Evolutionary conservation across 1,140 invertebrate genomes (phyloP), one percentile per base, ranked within the genome.

Genomic region (Drosophila yakuba): DNA sequence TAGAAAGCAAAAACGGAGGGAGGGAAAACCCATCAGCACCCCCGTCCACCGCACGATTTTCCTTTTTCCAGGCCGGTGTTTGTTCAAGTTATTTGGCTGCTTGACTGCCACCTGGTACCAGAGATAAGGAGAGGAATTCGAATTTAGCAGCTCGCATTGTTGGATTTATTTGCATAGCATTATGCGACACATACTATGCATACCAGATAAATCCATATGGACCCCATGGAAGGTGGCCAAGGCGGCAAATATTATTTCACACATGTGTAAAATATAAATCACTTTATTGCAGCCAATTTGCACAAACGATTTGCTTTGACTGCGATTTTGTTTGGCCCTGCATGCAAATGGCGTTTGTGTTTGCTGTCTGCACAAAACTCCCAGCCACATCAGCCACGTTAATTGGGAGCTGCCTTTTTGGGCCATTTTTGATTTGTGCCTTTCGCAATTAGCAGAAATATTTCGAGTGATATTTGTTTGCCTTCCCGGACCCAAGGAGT

Each of bases 271-370:
- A 83, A 83, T 83, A 86, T 88, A 84, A 88, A 89, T 88, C 84
- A 88, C 72, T 89, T 89, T 86, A 83, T 89, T 83, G 79, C 72
- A 58, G 58, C 75, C 84, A 86, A 88, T 88, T 88, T 88, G 84
- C 84, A 83, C 79, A 88, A 88, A 84, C 83, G 84, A 88, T 89
- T 86, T 86, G 75, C 47, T 83, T 73, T 58, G 45, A 66, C 51
- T 76, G 74, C 71, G 28, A 48, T 74, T 71, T 38, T 15, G 15
- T 59, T 59, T 71, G 60, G 36, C 35, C 35, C 38, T 36, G 57
- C 76, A 73, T 74, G 62, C 79, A 82, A 80, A 80, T 25, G 25
- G 25, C 25, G 4, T 4, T 77, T 75, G 59, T 86, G 59, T 88
- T 77, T 83, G 64, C 66, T 74, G 66, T 83, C 48, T 74, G 74